Conservation (phyloP, 2,888 invertebrate genomes). For the Scelioninae gen. 2 region DNA sequence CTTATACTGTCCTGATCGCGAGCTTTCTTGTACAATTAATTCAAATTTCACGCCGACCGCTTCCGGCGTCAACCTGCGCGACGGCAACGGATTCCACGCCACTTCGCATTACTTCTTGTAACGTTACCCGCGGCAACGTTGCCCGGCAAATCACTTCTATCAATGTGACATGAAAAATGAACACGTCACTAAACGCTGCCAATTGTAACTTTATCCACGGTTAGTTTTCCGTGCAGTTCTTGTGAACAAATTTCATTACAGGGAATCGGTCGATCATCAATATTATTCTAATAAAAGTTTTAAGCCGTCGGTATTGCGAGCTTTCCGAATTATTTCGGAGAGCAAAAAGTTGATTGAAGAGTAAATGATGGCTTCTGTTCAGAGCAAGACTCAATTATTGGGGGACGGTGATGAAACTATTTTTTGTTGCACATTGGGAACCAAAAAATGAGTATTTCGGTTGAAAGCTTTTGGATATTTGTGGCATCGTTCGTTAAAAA, state of each 20-base stretch:
- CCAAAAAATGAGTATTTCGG: too few relatives aligned
- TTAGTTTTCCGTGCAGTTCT: conserved; percentile 7
- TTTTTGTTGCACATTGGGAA: too few relatives aligned
- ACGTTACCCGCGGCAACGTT: conserved; percentile 19
- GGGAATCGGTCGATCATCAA: conserved; percentile 22
- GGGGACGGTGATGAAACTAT: too few relatives aligned
- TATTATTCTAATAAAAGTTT: conserved; percentile 25
- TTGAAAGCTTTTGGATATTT: too few relatives aligned
- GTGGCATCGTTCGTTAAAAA: too few relatives aligned
- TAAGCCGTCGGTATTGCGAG: neutral
- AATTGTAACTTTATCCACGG: conserved; percentile 22
- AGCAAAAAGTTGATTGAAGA: conserved; percentile 7
- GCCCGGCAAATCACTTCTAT: conserved; percentile 37
- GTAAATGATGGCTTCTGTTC: conserved; percentile 5
- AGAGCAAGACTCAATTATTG: too few relatives aligned
- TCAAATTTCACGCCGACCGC: conserved; percentile 66
- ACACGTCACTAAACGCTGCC: conserved; percentile 30
- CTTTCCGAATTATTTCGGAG: conserved; percentile 5
- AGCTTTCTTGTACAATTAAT: conserved; percentile 67
- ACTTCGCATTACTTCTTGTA: conserved; percentile 52
- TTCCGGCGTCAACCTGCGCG: conserved; percentile 58
- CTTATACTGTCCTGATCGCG: conserved; percentile 57
- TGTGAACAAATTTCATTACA: conserved; percentile 7
- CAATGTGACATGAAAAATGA: conserved; percentile 43
- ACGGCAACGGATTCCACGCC: conserved; percentile 42